These are phyloP conservation scores for Tillus elongatus DNA, from an alignment of 2,888 invertebrate species.

Conservation along the genomic window DNA sequence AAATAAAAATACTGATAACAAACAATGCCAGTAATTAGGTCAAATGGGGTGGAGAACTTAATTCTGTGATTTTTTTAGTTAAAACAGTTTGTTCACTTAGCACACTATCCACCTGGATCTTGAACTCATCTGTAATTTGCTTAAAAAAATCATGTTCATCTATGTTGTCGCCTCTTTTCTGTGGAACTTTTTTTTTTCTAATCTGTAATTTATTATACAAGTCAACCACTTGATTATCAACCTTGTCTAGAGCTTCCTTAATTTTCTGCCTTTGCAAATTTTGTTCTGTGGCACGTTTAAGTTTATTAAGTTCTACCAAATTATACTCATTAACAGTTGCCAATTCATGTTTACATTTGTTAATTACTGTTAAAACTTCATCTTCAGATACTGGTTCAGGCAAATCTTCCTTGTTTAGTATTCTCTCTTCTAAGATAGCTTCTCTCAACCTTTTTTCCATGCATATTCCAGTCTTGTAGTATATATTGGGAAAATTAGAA, in stretches of 20 bases:
- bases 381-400: not conserved
- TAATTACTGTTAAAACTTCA: slow-evolving; percentile 1
- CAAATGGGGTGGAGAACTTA: no score
- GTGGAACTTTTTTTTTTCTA: not conserved
- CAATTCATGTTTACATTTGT: not conserved
- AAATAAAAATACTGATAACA: no score
- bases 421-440: not conserved
- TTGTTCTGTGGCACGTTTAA: not conserved
- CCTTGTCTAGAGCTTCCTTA: slow-evolving; percentile 1
- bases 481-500: no score
- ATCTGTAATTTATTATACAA: not conserved
- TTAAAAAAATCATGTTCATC: no score
- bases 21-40: no score
- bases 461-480: slow-evolving; percentile 3
- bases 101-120: no score
- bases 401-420: not conserved
- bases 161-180: not conserved
- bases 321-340: slow-evolving; percentile 2
- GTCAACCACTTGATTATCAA: not conserved
- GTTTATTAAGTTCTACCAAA: slow-evolving; percentile 1
- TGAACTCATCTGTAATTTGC: no score
- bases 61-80: no score
- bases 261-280: not conserved
- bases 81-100: no score
- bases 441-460: not conserved